phyloP scores from a whole-genome alignment of 2,797 vertebrate species.

The Salmo trutta region DNA sequence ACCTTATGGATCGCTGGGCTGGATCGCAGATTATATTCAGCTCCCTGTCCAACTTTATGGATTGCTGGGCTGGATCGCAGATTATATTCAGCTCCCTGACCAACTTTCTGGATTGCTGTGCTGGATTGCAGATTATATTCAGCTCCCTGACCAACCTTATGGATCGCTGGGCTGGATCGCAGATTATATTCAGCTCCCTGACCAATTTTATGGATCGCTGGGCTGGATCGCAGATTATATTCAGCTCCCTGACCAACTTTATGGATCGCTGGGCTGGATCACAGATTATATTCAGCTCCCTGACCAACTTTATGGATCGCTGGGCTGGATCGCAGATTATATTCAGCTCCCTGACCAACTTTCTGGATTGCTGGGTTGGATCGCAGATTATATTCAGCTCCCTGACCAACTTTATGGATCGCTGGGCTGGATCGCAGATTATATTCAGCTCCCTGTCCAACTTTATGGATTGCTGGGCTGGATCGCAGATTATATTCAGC shows the following conservation, averaged over 20 bases:
- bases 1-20: background rate
- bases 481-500: background rate
- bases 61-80: background rate
- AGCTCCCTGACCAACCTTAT: background rate
- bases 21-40: background rate
- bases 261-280: background rate
- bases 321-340: background rate
- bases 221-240: background rate
- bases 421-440: background rate
- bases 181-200: background rate
- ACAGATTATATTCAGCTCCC: background rate
- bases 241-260: slow-evolving; percentile 1
- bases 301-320: slow-evolving; percentile 1
- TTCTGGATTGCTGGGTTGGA: background rate
- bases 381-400: background rate
- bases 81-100: background rate
- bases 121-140: background rate
- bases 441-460: background rate
- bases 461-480: background rate
- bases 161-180: background rate
- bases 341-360: background rate
- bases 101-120: background rate
- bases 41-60: background rate
- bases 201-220: background rate
- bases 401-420: background rate